Conservation (phyloP, 2,113 vertebrate species). For the Brachypodius melanocephalos region DNA sequence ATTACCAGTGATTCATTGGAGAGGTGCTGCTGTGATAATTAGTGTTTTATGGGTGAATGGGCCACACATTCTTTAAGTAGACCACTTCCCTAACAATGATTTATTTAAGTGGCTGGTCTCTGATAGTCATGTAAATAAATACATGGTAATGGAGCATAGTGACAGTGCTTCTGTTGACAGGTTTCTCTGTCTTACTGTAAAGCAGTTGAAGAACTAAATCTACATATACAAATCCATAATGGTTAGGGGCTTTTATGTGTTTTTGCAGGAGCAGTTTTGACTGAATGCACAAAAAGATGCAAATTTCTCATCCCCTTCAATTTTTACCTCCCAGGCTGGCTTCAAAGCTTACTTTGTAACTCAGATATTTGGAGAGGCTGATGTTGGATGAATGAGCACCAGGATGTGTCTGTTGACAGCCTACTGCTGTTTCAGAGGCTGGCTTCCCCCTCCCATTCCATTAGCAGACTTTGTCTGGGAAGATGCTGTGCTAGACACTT, state of each 20-base stretch:
- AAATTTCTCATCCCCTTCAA: slow-evolving; percentile 26
- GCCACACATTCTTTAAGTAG: slow-evolving; percentile 18
- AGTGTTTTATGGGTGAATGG: slow-evolving; percentile 22
- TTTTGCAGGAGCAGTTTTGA: slow-evolving; percentile 35
- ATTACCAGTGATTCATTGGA: slow-evolving; percentile 41
- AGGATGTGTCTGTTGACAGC: not conserved
- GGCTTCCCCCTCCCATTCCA: not conserved
- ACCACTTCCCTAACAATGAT: slow-evolving; percentile 31
- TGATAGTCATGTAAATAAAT: slow-evolving; percentile 48
- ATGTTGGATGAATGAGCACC: slow-evolving; percentile 1
- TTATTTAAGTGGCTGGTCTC: slow-evolving; percentile 28
- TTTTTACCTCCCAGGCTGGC: slow-evolving; percentile 19
- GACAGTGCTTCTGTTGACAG: slow-evolving; percentile 1
- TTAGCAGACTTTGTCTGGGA: not conserved
- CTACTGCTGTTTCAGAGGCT: not conserved
- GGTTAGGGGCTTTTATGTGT: slow-evolving; percentile 25
- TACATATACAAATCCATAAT: slow-evolving; percentile 53
- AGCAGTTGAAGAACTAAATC: slow-evolving; percentile 27
- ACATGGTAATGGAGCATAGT: not conserved
- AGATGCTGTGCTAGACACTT: not conserved
- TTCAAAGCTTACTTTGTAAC: slow-evolving; percentile 44
- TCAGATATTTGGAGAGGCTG: not conserved
- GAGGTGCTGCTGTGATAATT: slow-evolving; percentile 46
- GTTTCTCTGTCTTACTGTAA: slow-evolving; percentile 35
- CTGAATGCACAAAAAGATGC: slow-evolving; percentile 39